A percentile compares a stretch with the other conserved stretches of the same genome.
Conservation (phyloP, 2,888 invertebrate genomes). For the Eulithis testata region DNA sequence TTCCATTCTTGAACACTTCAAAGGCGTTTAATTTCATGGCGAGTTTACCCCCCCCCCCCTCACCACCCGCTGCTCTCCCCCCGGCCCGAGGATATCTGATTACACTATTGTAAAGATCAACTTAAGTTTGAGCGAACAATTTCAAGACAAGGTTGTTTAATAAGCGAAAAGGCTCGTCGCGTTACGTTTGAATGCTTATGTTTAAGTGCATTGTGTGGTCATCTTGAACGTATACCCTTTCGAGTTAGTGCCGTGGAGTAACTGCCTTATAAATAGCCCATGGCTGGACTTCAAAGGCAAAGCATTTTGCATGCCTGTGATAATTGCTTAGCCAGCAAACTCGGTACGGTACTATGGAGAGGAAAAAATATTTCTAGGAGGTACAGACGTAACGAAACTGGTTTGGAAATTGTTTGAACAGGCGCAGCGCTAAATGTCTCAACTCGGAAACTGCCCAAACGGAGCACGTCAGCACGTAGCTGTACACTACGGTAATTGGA, state of each 20-base stretch:
- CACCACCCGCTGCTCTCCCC: not conserved
- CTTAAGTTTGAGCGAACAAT: conserved; percentile 5
- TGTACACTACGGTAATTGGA: conserved; percentile 34
- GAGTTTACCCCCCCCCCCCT: conserved; percentile 10
- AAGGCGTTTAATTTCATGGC: conserved; percentile 23
- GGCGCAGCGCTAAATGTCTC: conserved; percentile 29
- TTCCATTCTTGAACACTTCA: conserved; percentile 17
- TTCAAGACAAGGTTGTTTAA: not conserved
- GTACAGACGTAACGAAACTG: not conserved
- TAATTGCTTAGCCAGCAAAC: conserved; percentile 19
- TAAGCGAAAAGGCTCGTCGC: conserved; percentile 1
- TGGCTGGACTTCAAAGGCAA: conserved; percentile 8
- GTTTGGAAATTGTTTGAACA: not conserved
- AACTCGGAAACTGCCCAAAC: conserved; percentile 12
- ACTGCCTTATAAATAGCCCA: conserved; percentile 11
- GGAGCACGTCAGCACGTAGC: conserved; percentile 27
- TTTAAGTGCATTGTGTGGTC: conserved; percentile 2
- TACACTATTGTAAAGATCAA: conserved; percentile 14
- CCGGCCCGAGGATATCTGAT: conserved; percentile 5
- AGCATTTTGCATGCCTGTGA: conserved; percentile 15
- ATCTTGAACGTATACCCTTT: not conserved
- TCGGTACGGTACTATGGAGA: not conserved
- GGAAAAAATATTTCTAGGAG: not conserved
- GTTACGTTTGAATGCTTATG: not conserved
- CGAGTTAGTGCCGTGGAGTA: conserved; percentile 7